phyloP scores from a whole-genome alignment of 2,888 invertebrate species.

The Conchocele bisecta region DNA sequence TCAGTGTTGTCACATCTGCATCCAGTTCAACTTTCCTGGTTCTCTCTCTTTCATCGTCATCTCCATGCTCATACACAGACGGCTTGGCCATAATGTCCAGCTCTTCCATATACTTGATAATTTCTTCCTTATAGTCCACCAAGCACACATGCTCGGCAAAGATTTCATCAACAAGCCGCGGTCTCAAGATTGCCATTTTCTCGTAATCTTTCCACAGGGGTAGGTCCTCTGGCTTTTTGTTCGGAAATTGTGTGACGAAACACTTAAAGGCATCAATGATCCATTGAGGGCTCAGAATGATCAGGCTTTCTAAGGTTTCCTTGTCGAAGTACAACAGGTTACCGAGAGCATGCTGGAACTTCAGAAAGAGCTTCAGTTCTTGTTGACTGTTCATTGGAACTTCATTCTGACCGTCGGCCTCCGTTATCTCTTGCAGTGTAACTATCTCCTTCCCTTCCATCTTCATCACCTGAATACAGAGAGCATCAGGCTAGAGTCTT shows the following conservation, averaged over 20 bases:
- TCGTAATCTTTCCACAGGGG: constrained; percentile 26
- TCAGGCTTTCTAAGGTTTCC: constrained; percentile 15
- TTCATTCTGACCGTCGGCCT: constrained; percentile 9
- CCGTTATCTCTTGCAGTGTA: constrained; percentile 18
- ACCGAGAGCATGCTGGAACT: constrained; percentile 46
- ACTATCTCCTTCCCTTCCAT: constrained; percentile 26
- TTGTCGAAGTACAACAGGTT: constrained; percentile 44
- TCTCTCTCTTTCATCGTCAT: neutral
- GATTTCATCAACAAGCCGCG: constrained; percentile 27
- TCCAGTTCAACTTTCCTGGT: neutral
- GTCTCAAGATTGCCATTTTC: constrained; percentile 19
- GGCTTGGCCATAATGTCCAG: constrained; percentile 47
- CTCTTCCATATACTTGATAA: constrained; percentile 44
- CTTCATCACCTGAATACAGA: no score
- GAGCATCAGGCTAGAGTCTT: no score
- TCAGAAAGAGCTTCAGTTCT: constrained; percentile 27
- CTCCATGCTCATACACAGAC: neutral
- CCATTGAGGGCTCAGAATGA: constrained; percentile 50
- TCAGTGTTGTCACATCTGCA: neutral
- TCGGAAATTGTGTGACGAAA: constrained; percentile 33
- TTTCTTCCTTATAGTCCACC: constrained; percentile 19
- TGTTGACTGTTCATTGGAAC: constrained; percentile 4
- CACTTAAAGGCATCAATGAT: constrained; percentile 50
- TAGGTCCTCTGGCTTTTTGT: constrained; percentile 19
- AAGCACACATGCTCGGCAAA: constrained; percentile 20